phyloP scores from a whole-genome alignment of 2,113 vertebrate species.

The Hippopotamus amphibius region DNA sequence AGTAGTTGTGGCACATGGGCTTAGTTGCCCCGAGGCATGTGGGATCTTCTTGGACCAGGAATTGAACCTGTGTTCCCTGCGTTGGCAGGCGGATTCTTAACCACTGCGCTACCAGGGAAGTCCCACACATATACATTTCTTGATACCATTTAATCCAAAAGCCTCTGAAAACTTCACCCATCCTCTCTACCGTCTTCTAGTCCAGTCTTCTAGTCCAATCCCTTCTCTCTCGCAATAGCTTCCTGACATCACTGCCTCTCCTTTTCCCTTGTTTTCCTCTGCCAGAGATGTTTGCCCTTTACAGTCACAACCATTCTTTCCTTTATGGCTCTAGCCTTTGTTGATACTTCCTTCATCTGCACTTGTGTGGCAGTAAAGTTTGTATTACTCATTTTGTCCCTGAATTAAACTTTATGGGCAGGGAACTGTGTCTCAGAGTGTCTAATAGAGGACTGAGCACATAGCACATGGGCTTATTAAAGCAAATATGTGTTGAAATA shows the following conservation, averaged over 20 bases:
- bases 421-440: not conserved
- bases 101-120: not conserved
- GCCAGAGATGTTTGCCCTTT: not conserved
- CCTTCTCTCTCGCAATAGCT: not conserved
- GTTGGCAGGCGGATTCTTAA: too few species aligned
- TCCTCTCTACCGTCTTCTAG: not conserved
- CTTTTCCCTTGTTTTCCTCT: not conserved
- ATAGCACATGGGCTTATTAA: not conserved
- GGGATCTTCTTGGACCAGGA: not conserved
- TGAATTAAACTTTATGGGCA: not conserved
- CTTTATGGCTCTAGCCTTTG: not conserved
- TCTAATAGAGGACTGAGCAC: not conserved
- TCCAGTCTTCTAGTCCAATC: not conserved
- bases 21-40: too few species aligned
- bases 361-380: not conserved
- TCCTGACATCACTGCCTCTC: not conserved
- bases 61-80: too few species aligned
- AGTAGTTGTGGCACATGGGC: too few species aligned
- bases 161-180: not conserved
- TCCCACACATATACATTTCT: not conserved
- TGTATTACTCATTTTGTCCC: not conserved
- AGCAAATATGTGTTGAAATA: not conserved
- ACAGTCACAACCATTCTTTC: not conserved
- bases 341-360: not conserved
- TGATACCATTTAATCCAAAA: not conserved